A percentile compares a stretch with the other conserved stretches of the same genome.
Conservation (phyloP, 2,888 invertebrate species). For the Tetragonula carbonaria region DNA sequence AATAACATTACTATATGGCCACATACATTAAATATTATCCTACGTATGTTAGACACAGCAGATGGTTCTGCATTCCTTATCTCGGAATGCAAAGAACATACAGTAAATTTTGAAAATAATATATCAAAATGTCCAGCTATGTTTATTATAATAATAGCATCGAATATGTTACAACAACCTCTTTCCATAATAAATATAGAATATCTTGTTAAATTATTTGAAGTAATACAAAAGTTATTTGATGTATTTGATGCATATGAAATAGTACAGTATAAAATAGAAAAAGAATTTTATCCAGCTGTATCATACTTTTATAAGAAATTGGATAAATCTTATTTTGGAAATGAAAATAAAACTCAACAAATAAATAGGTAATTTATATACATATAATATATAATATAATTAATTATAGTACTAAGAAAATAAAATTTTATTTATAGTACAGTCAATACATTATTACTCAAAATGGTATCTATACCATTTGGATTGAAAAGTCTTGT, state of each 20-base stretch:
- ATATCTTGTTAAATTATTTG: constrained; percentile 74
- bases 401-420: constrained; percentile 1
- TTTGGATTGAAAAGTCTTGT: constrained; percentile 76
- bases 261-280: constrained; percentile 69
- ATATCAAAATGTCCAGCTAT: constrained; percentile 72
- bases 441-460: constrained; percentile 75
- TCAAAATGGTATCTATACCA: constrained; percentile 78
- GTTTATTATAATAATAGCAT: constrained; percentile 71
- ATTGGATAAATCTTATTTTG: constrained; percentile 79
- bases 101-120: constrained; percentile 64
- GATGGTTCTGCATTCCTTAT: constrained; percentile 78
- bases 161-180: constrained; percentile 78
- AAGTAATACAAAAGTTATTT: constrained; percentile 77
- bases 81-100: constrained; percentile 70
- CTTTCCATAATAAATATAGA: constrained; percentile 80
- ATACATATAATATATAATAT: not conserved
- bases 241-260: constrained; percentile 74
- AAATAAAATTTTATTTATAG: constrained; percentile 67
- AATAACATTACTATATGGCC: constrained; percentile 76
- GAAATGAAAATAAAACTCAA: constrained; percentile 79
- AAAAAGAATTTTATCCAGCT: constrained; percentile 76
- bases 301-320: constrained; percentile 79
- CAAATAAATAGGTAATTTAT: constrained; percentile 77
- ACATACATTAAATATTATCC: constrained; percentile 77
- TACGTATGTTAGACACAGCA: constrained; percentile 75